Conservation (phyloP, 2,888 invertebrate genomes). For the Therioaphis trifolii region DNA sequence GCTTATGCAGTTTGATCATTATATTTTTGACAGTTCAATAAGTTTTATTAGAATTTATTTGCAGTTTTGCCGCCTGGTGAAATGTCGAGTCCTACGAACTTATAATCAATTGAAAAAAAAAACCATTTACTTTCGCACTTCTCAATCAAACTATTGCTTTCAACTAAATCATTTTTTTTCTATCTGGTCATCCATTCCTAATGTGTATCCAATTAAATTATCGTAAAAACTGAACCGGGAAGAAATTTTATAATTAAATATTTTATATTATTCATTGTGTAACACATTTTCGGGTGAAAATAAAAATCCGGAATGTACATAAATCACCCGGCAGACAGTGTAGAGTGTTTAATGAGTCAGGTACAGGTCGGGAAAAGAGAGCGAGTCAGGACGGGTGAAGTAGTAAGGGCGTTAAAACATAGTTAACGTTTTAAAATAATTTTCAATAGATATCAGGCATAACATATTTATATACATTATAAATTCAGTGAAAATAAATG, state of each 20-base stretch:
- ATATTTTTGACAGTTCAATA: too few relatives aligned
- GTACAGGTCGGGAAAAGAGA: constrained; percentile 12
- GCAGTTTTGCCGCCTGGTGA: too few relatives aligned
- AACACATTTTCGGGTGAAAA: neutral
- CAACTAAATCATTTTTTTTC: neutral
- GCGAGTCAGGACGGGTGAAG: neutral
- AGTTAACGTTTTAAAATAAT: constrained; percentile 57
- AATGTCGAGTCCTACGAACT: too few relatives aligned
- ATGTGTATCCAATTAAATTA: neutral
- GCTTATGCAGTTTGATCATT: neutral
- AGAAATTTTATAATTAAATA: neutral
- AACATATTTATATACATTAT: constrained; percentile 26
- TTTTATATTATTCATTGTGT: neutral
- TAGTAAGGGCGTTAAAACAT: constrained; percentile 26
- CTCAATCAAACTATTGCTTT: too few relatives aligned
- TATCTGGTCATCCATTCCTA: neutral
- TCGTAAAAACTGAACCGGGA: neutral
- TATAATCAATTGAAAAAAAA: too few relatives aligned
- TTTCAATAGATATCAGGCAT: constrained; percentile 25
- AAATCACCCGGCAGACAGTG: constrained; percentile 36
- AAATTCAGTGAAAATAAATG: constrained; percentile 1
- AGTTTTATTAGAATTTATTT: too few relatives aligned
- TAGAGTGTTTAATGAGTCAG: constrained; percentile 54
- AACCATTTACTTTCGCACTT: too few relatives aligned
- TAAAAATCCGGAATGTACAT: constrained; percentile 46